phyloP scores from a whole-genome alignment of 2,113 vertebrate genomes.

The Corythoichthys haematopterus region DNA sequence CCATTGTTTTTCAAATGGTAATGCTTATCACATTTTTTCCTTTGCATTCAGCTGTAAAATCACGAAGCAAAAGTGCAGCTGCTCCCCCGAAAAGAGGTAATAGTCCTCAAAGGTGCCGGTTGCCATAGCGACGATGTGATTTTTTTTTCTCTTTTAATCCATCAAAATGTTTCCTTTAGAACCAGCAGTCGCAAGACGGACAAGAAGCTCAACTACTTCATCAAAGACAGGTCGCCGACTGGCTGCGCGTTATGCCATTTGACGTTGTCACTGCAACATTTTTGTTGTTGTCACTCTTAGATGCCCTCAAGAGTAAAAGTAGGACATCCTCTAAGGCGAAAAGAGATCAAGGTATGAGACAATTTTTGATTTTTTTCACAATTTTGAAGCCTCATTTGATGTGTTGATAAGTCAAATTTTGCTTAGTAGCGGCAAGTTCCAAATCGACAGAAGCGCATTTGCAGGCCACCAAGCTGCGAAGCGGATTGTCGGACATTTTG shows the following conservation, averaged over 20 bases:
- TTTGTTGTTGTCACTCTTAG: background rate
- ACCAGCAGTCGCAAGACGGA: slow-evolving; percentile 24
- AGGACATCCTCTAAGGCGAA: background rate
- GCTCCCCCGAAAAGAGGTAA: slow-evolving; percentile 44
- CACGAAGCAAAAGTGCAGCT: slow-evolving; percentile 20
- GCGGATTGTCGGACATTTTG: background rate
- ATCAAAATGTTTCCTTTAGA: slow-evolving; percentile 27
- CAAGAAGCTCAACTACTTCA: slow-evolving; percentile 28
- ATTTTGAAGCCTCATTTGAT: too few species aligned
- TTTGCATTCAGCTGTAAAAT: slow-evolving; percentile 26
- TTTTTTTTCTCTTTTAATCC: background rate
- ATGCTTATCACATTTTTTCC: background rate
- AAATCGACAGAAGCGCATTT: background rate
- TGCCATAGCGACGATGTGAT: background rate
- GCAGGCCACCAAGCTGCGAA: background rate
- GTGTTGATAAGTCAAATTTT: too few species aligned
- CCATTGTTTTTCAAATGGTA: too few species aligned
- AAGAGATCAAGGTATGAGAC: background rate
- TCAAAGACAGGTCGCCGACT: slow-evolving; percentile 15
- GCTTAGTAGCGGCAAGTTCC: background rate
- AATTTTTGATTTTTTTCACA: background rate
- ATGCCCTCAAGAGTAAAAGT: background rate
- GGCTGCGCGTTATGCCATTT: background rate
- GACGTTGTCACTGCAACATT: background rate
- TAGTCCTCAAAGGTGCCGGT: background rate